Evolutionary conservation across 2,113 vertebrate species (phyloP).

Genomic region (Antennarius striatus): DNA sequence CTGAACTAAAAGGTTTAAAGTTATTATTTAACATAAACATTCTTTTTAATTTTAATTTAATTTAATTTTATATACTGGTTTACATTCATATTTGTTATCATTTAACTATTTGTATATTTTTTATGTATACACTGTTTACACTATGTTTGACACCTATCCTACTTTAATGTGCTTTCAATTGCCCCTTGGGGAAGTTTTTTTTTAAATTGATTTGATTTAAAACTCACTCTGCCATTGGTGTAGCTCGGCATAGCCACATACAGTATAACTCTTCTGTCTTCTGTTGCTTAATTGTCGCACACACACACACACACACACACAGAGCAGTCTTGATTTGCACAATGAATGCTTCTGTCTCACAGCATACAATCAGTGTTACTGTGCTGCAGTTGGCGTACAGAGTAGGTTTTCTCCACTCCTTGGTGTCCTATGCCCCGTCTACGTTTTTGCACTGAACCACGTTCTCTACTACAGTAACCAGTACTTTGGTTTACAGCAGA

Average conservation of each 20-base stretch:
- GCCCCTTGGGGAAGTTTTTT: too few relatives aligned
- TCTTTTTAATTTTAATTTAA: too few relatives aligned
- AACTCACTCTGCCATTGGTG: too few relatives aligned
- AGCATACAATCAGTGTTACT: conserved; percentile 54
- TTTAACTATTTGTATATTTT: too few relatives aligned
- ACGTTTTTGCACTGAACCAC: conserved; percentile 25
- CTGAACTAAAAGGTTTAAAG: too few relatives aligned
- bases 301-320: neutral
- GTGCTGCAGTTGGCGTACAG: conserved; percentile 37
- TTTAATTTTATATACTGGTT: too few relatives aligned
- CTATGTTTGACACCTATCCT: too few relatives aligned
- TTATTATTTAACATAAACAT: too few relatives aligned
- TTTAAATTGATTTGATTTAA: too few relatives aligned
- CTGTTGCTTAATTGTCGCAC: neutral
- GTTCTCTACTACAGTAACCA: neutral
- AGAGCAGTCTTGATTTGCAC: conserved; percentile 42
- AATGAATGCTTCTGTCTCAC: conserved; percentile 41
- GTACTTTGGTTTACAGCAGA: conserved; percentile 5
- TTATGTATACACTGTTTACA: too few relatives aligned
- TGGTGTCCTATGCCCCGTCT: conserved; percentile 9
- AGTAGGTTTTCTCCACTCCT: conserved; percentile 30
- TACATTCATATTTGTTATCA: too few relatives aligned
- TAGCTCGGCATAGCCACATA: neutral
- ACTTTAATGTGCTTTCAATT: too few relatives aligned
- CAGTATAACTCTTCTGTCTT: neutral